phyloP scores from a whole-genome alignment of 2,888 invertebrate genomes.

The Amphipoea oculea region DNA sequence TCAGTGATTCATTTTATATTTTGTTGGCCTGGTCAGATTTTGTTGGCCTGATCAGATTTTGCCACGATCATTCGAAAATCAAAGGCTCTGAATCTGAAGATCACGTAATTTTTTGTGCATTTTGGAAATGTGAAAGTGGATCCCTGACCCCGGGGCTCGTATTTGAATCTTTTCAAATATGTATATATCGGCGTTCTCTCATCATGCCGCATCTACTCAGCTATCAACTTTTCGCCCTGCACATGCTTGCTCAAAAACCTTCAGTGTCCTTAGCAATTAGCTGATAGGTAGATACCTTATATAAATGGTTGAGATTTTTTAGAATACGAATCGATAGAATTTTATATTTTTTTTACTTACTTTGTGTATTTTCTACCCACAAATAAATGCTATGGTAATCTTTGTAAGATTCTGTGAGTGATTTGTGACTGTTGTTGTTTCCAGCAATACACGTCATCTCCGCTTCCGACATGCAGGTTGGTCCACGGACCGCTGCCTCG shows the following conservation, averaged over 20 bases:
- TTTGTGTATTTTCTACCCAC: neutral
- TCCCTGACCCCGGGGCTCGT: neutral
- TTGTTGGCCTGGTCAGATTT: too few relatives aligned
- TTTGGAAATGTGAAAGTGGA: neutral
- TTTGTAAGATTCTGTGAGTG: neutral
- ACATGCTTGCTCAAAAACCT: neutral
- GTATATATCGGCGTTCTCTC: neutral
- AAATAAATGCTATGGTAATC: neutral
- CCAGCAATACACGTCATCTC: constrained; percentile 77
- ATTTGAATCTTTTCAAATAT: too few relatives aligned
- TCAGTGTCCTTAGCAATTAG: too few relatives aligned
- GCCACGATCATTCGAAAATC: neutral
- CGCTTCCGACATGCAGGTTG: constrained; percentile 76
- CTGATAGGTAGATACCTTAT: too few relatives aligned
- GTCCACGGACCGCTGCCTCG: constrained; percentile 65
- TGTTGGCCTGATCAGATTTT: too few relatives aligned
- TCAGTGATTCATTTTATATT: too few relatives aligned
- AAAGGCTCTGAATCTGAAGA: neutral
- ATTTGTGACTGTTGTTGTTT: constrained; percentile 20
- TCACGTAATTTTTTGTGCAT: neutral
- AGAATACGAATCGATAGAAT: too few relatives aligned
- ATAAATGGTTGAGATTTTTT: too few relatives aligned
- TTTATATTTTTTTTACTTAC: too few relatives aligned
- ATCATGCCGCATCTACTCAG: neutral
- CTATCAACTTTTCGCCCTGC: neutral